Evolutionary conservation across 2,113 vertebrate species (phyloP).

Genomic region (Anhinga rufa): DNA sequence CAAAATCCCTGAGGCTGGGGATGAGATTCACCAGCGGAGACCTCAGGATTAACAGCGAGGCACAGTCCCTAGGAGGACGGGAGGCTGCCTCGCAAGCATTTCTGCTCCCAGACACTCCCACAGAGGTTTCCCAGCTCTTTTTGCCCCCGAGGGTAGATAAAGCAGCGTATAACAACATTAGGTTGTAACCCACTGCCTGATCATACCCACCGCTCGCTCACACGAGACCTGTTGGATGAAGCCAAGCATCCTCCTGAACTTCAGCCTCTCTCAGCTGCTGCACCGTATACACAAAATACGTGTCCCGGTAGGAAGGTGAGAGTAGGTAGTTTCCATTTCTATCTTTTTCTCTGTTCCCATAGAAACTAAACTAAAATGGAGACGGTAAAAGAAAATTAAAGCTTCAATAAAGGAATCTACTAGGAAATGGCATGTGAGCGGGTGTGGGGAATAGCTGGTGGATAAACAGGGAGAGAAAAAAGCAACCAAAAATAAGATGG

Average conservation of each 20-base stretch:
- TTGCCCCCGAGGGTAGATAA: background rate
- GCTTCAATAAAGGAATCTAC: background rate
- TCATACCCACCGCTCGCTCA: background rate
- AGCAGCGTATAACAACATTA: background rate
- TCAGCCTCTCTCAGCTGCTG: background rate
- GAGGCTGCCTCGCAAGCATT: background rate
- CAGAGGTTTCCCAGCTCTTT: background rate
- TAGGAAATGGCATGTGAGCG: background rate
- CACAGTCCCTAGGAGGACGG: background rate
- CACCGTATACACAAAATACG: rapidly evolving
- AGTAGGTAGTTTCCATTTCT: background rate
- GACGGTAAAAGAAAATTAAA: background rate
- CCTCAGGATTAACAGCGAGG: background rate
- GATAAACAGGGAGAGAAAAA: background rate
- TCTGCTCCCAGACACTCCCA: background rate
- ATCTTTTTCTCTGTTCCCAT: background rate
- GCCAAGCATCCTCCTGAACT: background rate
- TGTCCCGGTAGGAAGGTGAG: background rate
- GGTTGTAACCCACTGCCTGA: background rate
- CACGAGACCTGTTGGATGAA: background rate
- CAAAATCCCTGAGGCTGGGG: background rate
- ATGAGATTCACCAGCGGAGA: background rate
- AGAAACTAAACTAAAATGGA: background rate
- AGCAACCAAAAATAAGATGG: background rate
- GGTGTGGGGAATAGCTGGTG: background rate